phyloP scores from a whole-genome alignment of 2,797 vertebrate genomes.

The Periparus ater region DNA sequence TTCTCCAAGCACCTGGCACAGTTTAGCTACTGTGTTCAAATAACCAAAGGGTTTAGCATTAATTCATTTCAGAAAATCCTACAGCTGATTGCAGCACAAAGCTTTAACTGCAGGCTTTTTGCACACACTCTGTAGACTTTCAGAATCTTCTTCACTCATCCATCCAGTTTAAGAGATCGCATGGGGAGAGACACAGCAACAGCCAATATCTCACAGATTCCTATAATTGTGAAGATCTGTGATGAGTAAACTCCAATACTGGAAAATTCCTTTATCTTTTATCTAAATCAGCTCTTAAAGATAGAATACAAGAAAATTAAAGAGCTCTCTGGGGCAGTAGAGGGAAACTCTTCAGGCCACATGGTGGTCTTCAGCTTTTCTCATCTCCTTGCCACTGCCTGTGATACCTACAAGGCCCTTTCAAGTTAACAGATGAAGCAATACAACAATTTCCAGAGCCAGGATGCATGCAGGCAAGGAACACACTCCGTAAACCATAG shows the following conservation, averaged over 20 bases:
- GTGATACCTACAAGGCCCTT: background rate
- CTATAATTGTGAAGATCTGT: background rate
- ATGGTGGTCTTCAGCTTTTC: background rate
- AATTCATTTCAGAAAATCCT: background rate
- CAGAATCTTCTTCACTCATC: background rate
- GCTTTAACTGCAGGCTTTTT: background rate
- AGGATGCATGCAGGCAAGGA: background rate
- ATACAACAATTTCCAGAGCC: background rate
- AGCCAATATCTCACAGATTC: background rate
- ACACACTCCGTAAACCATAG: background rate
- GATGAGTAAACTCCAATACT: background rate
- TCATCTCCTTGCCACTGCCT: background rate
- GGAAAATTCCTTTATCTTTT: background rate
- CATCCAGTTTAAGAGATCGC: background rate
- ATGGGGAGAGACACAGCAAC: background rate
- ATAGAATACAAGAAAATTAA: background rate
- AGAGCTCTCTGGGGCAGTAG: background rate
- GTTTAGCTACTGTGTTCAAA: background rate
- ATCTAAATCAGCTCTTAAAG: background rate
- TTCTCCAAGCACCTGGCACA: background rate
- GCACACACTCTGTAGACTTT: background rate
- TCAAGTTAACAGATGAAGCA: background rate
- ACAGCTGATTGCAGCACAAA: background rate
- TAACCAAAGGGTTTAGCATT: background rate
- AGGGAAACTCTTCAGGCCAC: background rate